phyloP scores from a whole-genome alignment of 2,797 vertebrate species.

The Acipenser transmontanus region DNA sequence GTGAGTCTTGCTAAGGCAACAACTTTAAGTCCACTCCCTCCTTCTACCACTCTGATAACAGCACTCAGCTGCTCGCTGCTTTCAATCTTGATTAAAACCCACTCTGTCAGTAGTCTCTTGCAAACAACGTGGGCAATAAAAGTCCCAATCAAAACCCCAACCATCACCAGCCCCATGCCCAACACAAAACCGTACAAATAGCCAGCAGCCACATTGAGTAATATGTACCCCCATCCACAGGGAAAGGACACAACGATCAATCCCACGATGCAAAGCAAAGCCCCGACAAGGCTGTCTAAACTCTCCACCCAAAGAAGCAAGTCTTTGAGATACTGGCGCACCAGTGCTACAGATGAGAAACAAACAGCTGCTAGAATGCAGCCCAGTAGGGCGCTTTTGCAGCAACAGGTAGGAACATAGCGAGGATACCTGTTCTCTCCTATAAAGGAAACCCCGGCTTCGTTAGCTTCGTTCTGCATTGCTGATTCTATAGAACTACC shows the following conservation, averaged over 20 bases:
- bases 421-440: constrained; percentile 64
- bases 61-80: constrained; percentile 85
- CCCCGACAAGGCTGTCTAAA: constrained; percentile 84
- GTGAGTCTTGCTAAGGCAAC: constrained; percentile 93
- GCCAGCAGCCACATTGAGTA: constrained; percentile 94
- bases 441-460: constrained; percentile 37
- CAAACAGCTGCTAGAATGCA: constrained; percentile 79
- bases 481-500: constrained; percentile 31
- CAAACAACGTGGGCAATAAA: constrained; percentile 85
- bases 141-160: constrained; percentile 89
- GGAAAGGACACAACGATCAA: constrained; percentile 91
- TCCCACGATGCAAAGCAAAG: constrained; percentile 84
- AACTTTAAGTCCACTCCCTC: constrained; percentile 89
- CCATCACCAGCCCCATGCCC: constrained; percentile 90
- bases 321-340: constrained; percentile 87
- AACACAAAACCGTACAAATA: constrained; percentile 94
- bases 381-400: constrained; percentile 79
- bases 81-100: constrained; percentile 79
- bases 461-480: constrained; percentile 31
- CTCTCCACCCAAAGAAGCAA: constrained; percentile 90
- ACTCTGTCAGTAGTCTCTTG: constrained; percentile 75
- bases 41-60: constrained; percentile 88
- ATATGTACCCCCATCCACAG: constrained; percentile 94
- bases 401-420: constrained; percentile 84
- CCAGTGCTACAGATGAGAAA: constrained; percentile 83